These are phyloP conservation scores for Notolepis coatsorum DNA, from an alignment of 2,797 vertebrate genomes.

Conservation along the genomic window DNA sequence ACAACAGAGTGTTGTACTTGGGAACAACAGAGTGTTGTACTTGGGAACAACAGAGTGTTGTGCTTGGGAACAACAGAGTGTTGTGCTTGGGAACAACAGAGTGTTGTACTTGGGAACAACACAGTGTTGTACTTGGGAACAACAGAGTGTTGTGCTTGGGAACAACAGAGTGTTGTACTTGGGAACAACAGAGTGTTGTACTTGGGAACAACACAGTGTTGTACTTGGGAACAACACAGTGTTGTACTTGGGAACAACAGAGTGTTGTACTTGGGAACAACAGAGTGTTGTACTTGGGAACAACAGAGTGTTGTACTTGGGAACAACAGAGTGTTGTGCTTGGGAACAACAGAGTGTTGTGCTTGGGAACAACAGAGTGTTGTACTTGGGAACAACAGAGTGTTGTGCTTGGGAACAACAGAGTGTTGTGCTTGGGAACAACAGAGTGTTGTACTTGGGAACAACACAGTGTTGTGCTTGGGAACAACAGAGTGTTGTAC, in stretches of 20 bases:
- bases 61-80: conserved; percentile 4
- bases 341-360: conserved; percentile 3
- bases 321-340: conserved; percentile 6
- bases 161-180: conserved; percentile 4
- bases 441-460: conserved; percentile 6
- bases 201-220: conserved; percentile 7
- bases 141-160: conserved; percentile 5
- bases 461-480: conserved; percentile 4
- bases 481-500: conserved; percentile 3
- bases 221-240: conserved; percentile 2
- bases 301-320: conserved; percentile 6
- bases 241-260: conserved; percentile 3
- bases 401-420: conserved; percentile 6
- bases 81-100: conserved; percentile 3
- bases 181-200: conserved; percentile 5
- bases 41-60: conserved; percentile 8
- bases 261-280: conserved; percentile 6
- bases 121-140: conserved; percentile 8
- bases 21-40: conserved; percentile 3
- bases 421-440: conserved; percentile 8
- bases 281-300: conserved; percentile 7
- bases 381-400: neutral
- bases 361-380: conserved; percentile 8
- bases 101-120: conserved; percentile 5
- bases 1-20: conserved; percentile 4